phyloP scores from a whole-genome alignment of 2,113 vertebrate species.

The Castor canadensis region DNA sequence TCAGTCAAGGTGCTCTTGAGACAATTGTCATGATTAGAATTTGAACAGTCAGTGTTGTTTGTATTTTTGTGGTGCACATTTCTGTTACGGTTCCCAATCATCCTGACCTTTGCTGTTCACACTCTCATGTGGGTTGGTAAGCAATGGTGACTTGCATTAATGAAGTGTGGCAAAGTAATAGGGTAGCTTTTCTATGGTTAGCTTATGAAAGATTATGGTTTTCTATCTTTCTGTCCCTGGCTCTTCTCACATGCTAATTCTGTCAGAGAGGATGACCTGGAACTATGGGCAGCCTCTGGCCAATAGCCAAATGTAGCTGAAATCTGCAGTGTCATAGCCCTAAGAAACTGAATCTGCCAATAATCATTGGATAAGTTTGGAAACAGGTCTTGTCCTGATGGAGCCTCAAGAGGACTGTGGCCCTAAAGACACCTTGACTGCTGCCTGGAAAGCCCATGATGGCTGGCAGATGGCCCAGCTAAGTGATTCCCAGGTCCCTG shows the following conservation, averaged over 20 bases:
- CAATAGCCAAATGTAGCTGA: neutral
- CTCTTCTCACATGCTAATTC: rapidly evolving
- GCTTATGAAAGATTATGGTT: rapidly evolving
- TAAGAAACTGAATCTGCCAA: neutral
- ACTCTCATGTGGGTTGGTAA: neutral
- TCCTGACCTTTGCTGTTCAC: neutral
- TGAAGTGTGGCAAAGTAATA: neutral
- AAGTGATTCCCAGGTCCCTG: neutral
- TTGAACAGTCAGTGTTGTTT: neutral
- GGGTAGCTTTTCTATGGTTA: neutral
- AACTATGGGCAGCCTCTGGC: neutral
- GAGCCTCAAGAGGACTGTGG: neutral
- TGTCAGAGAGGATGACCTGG: neutral
- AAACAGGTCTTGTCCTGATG: no score
- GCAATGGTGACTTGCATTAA: neutral
- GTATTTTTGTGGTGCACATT: neutral
- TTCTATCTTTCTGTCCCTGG: neutral
- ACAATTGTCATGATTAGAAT: neutral
- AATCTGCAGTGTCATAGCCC: neutral
- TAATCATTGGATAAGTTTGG: neutral
- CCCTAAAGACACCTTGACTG: neutral
- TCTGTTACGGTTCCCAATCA: neutral
- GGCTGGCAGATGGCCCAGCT: neutral
- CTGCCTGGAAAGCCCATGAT: neutral
- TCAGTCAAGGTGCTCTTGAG: neutral